Base-by-base conservation (phyloP, 2,113 vertebrate species). In the Jaculus jaculus region DNA sequence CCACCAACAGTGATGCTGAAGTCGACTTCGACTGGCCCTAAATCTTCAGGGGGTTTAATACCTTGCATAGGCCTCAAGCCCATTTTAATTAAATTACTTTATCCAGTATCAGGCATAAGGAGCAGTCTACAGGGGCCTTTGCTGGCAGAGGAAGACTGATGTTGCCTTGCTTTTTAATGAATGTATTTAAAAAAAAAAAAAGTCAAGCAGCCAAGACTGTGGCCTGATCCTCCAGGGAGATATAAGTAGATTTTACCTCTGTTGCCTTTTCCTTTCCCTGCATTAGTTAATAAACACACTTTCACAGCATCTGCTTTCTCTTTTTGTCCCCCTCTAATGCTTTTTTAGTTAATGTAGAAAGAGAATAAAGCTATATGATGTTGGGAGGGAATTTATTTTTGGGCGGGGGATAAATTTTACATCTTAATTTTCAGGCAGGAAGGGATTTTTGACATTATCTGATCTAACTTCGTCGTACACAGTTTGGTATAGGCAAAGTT, bases 41-140 rank as follows among this genome's bases (percentile, higher is more conserved):
- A 75, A 92, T 94, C 80, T 86, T 87, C n/a, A 66, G 74, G 82
- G 74, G 73, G 11, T 91, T 91, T 87, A 91, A 92, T 81, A 72
- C 86, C 61, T 96, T 88, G 82, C n/a, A 83, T 75, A 91, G 2
- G 0, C 74, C 47, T 89, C n/a, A 26, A 94, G 65, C 69, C 1
- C 39, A 78, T 89, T 94, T 91, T 58, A 80, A 66, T 3, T 0
- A 6, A 32, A 65, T 95, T 78, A 72, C 77, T 91, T 6, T 69
- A 96, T 96, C 90, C 87, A 87, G 37, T 61, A 71, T 78, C 65
- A 30, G 39, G 69, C 18, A 72, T 93, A 87, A 75, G 93, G 72
- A 26, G 0, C 17, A 83, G 68, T 77, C 5, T 79, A 2, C 0
- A 1, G 0, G 0, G 1, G 54, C 54, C 11, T 54, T 12, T 54